Evolutionary conservation across 2,113 vertebrate genomes (phyloP).

Genomic region (Oryzias melastigma): DNA sequence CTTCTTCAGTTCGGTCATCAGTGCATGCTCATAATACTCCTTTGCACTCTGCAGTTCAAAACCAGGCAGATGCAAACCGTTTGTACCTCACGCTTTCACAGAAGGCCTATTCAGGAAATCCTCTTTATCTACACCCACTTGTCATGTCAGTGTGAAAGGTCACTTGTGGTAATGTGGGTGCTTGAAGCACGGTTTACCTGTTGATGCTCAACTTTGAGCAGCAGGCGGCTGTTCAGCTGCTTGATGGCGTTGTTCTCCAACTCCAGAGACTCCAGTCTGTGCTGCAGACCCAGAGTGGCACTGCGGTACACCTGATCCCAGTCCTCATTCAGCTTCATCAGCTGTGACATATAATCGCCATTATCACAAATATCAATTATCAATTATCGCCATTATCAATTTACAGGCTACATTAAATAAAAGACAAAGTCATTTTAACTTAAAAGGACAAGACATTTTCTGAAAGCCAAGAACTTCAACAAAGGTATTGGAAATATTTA

Average conservation of each 20-base stretch:
- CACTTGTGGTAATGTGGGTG: not conserved
- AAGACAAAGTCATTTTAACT: too few relatives aligned
- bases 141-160: not conserved
- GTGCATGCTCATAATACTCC: conserved; percentile 78
- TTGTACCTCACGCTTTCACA: not conserved
- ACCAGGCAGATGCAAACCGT: conserved; percentile 11
- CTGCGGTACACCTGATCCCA: conserved; percentile 83
- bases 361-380: too few relatives aligned
- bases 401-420: too few relatives aligned
- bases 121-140: not conserved
- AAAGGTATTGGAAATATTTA: too few relatives aligned
- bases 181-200: conserved; percentile 63
- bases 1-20: conserved; percentile 81
- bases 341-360: conserved; percentile 61
- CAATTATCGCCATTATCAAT: too few relatives aligned
- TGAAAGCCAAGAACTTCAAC: too few relatives aligned
- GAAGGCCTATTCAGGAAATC: not conserved
- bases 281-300: conserved; percentile 74
- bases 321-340: conserved; percentile 84
- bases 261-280: conserved; percentile 66
- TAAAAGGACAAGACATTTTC: too few relatives aligned
- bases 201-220: conserved; percentile 78
- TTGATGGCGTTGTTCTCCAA: conserved; percentile 70
- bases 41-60: conserved; percentile 70
- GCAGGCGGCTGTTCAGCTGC: conserved; percentile 72